These are phyloP conservation scores for Phyllotis vaccarum DNA, from an alignment of 2,797 vertebrate species.

Conservation along the genomic window DNA sequence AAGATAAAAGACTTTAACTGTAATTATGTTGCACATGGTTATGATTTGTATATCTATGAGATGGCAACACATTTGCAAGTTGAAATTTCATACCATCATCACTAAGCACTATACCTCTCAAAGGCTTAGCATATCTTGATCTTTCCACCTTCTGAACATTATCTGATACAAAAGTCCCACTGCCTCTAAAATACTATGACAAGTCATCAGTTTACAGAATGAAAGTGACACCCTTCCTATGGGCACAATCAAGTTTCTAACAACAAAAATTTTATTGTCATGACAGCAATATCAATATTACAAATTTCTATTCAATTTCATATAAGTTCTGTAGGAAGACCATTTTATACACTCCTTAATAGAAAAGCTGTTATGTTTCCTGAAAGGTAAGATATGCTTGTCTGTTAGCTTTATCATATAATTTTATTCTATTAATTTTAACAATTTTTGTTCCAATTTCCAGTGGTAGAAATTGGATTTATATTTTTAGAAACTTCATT, in stretches of 20 bases:
- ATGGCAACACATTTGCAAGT: background rate
- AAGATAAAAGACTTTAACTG: background rate
- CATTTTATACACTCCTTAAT: background rate
- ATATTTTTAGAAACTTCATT: background rate
- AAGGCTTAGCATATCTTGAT: accelerated
- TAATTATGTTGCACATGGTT: background rate
- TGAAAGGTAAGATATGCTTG: background rate
- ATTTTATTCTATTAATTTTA: background rate
- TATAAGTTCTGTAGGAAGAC: background rate
- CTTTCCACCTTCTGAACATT: background rate
- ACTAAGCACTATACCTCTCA: background rate
- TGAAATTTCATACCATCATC: background rate
- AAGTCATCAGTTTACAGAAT: background rate
- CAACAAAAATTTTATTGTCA: background rate
- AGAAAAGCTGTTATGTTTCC: background rate
- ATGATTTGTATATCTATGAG: background rate
- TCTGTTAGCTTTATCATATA: background rate
- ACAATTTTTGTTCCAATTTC: background rate
- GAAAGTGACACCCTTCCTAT: background rate
- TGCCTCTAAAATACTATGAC: background rate
- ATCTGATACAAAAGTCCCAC: background rate
- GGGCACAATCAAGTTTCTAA: background rate
- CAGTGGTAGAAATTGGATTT: background rate
- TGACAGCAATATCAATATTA: background rate
- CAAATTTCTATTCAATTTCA: background rate